Conservation (phyloP, 1,140 invertebrate genomes). For the Brachionus koreanus region DNA sequence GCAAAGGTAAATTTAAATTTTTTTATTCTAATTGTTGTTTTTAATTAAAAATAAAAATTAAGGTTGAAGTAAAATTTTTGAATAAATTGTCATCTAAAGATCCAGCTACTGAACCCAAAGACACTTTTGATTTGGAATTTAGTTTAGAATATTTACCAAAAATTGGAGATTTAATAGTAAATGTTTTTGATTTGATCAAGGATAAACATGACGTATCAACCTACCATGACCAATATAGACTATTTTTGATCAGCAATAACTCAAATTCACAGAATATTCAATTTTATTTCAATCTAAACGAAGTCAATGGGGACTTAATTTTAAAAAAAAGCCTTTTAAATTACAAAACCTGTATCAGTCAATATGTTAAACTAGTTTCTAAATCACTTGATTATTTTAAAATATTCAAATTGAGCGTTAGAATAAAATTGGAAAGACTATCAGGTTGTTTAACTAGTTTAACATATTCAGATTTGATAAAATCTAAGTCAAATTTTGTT, state of each 20-base stretch:
- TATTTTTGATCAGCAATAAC: background rate
- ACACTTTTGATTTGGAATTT: background rate
- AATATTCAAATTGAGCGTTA: background rate
- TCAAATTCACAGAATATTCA: background rate
- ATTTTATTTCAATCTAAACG: background rate
- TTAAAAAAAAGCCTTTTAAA: background rate
- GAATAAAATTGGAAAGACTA: background rate
- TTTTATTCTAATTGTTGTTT: background rate
- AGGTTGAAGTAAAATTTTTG: conserved; percentile 9
- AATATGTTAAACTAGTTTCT: background rate
- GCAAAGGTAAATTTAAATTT: background rate
- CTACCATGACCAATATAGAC: background rate
- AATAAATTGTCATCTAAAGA: background rate
- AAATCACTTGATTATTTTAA: background rate
- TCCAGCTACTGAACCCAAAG: background rate
- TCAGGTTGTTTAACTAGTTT: background rate
- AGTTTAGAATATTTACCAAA: background rate
- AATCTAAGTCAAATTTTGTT: background rate
- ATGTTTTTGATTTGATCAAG: background rate
- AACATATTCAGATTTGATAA: background rate
- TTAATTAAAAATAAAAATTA: background rate
- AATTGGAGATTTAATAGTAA: conserved; percentile 12
- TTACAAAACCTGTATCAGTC: background rate
- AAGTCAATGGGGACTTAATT: background rate
- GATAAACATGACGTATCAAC: background rate